Percentiles rank a stretch among this genome's conserved stretches.
Conservation (phyloP, 1,140 invertebrate species). For the Bombus superbus region DNA sequence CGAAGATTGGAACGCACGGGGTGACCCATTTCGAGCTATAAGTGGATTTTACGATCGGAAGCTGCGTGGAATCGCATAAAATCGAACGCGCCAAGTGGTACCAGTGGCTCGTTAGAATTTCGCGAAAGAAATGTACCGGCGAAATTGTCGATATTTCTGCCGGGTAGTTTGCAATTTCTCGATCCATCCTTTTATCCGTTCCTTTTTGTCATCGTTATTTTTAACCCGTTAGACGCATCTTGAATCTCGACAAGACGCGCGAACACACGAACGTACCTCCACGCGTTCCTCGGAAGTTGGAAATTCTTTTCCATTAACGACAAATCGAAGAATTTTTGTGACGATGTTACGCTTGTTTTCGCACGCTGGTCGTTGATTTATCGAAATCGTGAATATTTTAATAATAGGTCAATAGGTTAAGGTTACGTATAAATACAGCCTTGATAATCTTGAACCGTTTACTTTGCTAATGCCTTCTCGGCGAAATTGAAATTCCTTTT, state of each 20-base stretch:
- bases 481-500: background rate
- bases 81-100: background rate
- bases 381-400: background rate
- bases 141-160: background rate
- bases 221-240: no score
- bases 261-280: no score
- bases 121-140: background rate
- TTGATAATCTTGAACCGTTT: background rate
- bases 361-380: background rate
- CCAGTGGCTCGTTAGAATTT: background rate
- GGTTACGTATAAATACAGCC: background rate
- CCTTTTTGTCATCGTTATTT: background rate
- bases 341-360: background rate
- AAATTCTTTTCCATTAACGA: background rate
- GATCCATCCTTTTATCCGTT: background rate
- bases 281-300: no score
- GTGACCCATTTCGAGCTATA: slow-evolving; percentile 13
- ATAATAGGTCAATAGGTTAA: background rate
- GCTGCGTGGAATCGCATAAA: background rate
- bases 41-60: slow-evolving; percentile 25
- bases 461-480: background rate
- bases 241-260: no score
- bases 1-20: background rate
- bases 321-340: background rate
- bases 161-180: no score